Base-by-base conservation (phyloP, 2,113 vertebrate species). In the Equus przewalskii region DNA sequence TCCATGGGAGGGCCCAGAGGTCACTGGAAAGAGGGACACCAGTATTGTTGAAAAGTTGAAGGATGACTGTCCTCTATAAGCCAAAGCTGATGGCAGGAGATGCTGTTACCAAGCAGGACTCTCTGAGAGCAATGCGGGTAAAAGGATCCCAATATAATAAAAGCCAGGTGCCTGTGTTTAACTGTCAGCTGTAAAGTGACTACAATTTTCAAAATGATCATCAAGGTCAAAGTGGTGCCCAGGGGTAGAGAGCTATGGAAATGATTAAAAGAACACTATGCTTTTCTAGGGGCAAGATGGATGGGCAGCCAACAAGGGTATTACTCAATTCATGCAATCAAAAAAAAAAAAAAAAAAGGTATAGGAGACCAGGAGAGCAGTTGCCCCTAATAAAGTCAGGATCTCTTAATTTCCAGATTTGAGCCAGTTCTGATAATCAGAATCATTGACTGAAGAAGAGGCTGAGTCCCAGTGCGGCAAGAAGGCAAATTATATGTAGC, bases 151-250 rank as follows among this genome's bases (percentile, higher is more conserved):
- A 70, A 2, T 83, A 51, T 89, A 93, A 54, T 41, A 76, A 93
- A 76, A 89, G 36, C 33, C 24, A 96, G 54, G 26, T 70, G 13
- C 10, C 69, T 89, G 49, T 60, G 51, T 15, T 41, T 89, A 54
- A 69, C 78, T 69, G 18, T 89, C 41, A 83, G 46, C 41, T 75
- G 16, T 36, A n/a, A 83, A 56, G 36, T 75, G 36, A 51, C 33
- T 51, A 51, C 33, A 96, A 49, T 83, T 92, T 93, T 93, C 33
- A 75, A 83, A 89, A 69, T 83, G 19, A 89, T 26, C 28, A 44
- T 89, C 60, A 78, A 92, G 69, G 78, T 89, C 95, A 93, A 33
- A 89, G 76, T 89, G 67, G 51, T 36, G 93, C 36, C 10, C 41
- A 76, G 49, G 67, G 46, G 24, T 24, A 69, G 14, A 76, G 15